A percentile compares a stretch with the other conserved stretches of the same genome.
These are phyloP conservation scores for Drosophila pruinosa DNA, from an alignment of 1,140 invertebrate species.

Conservation along the genomic window DNA sequence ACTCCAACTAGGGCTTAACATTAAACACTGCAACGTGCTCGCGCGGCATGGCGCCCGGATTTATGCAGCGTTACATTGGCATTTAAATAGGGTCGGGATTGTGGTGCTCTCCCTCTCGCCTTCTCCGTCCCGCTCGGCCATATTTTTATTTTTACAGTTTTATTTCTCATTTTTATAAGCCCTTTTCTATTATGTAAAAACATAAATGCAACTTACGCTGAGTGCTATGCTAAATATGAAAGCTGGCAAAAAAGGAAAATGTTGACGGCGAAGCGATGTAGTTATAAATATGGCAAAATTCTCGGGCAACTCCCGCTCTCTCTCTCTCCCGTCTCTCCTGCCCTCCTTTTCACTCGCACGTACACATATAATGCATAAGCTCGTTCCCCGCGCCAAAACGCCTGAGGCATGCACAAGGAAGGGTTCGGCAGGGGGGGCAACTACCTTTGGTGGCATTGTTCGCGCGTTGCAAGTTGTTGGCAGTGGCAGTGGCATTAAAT, in stretches of 20 bases:
- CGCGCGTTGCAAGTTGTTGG: neutral
- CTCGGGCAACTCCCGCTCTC: too few relatives aligned
- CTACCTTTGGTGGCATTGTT: conserved; percentile 6
- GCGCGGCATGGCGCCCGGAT: conserved; percentile 58
- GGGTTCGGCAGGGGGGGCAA: neutral
- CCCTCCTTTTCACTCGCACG: neutral
- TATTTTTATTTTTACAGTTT: conserved; percentile 38
- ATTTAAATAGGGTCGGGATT: conserved; percentile 70
- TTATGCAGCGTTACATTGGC: conserved; percentile 70
- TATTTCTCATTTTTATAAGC: conserved; percentile 21
- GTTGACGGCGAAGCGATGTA: conserved; percentile 39
- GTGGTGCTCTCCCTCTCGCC: neutral
- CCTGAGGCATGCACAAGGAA: too few relatives aligned
- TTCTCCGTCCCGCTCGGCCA: neutral
- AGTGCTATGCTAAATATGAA: conserved; percentile 39
- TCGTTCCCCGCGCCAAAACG: neutral
- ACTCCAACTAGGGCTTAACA: conserved; percentile 42
- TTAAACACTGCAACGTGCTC: conserved; percentile 74
- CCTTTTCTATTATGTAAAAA: conserved; percentile 61
- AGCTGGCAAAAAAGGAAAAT: conserved; percentile 25
- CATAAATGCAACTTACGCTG: conserved; percentile 72
- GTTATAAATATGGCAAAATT: conserved; percentile 48
- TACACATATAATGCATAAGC: conserved; percentile 42
- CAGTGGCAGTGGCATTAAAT: conserved; percentile 12
- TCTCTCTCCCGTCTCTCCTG: neutral